Evolutionary conservation across 2,797 vertebrate species (phyloP), one percentile per base, ranked within the genome.

Genomic region (Kryptopterus vitreolus): DNA sequence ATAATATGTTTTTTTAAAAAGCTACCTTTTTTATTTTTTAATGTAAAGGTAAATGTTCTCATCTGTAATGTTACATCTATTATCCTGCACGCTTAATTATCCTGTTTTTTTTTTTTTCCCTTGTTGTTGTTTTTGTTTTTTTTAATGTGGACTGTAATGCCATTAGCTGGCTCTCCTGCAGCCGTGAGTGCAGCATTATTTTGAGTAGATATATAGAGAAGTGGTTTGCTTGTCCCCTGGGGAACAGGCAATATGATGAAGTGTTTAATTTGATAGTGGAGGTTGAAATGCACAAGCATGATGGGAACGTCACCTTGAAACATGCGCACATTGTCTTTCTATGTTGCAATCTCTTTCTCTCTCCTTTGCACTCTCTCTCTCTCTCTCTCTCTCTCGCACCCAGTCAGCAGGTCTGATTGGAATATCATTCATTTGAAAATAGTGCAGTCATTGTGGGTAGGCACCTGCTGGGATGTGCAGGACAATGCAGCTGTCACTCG

Each of bases 181-280:
- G 75, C 46, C 33, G 33, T 12, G 33, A 43, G 80, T 46, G 24
- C n/a, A 69, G 70, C 38, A 43, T 33, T 68, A 69, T 75, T 80
- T 70, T 62, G n/a, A 71, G 50, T 69, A 55, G 58, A 35, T 59
- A 8, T 72, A 73, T 73, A 69, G 31, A 75, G 9, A 43, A 84
- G 80, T 81, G 76, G 22, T 86, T 77, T 85, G 81, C 86, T 89
- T 71, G 61, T 83, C 74, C 83, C 69, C 33, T 66, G 46, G 31
- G 66, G 73, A 89, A 87, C 85, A 85, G 88, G 88, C 90, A 93
- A 91, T 88, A 88, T 92, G 92, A 93, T 91, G 83, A 91, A 93
- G 91, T 75, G 89, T 92, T 92, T 92, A 91, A 93, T 94, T 92
- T 82, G 77, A 83, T 58, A 63, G 86, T 89, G 90, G 59, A 92